phyloP scores from a whole-genome alignment of 2,113 vertebrate genomes.

The Neolamprologus tretocephalus region DNA sequence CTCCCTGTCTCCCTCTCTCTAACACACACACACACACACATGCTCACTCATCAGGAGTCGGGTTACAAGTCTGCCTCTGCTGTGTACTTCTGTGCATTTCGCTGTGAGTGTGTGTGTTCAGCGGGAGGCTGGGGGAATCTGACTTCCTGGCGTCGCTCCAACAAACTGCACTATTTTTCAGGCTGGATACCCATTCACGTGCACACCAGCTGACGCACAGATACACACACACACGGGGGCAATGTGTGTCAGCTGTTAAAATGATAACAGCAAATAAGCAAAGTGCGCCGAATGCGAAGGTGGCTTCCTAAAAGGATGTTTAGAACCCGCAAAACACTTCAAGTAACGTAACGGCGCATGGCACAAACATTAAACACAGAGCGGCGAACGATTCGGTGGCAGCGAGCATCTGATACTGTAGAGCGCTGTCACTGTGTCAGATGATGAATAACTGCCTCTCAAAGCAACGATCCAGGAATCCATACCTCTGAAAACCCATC shows the following conservation, averaged over 20 bases:
- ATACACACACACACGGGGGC: neutral
- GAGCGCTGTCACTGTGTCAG: neutral
- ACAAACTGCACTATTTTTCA: conserved; percentile 35
- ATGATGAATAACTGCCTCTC: neutral
- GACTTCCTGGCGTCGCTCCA: conserved; percentile 42
- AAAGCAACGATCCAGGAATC: neutral
- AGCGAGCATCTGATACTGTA: neutral
- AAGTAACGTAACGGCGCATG: neutral
- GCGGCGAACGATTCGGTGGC: neutral
- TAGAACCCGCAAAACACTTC: neutral
- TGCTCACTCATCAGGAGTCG: conserved; percentile 33
- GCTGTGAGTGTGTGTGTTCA: conserved; percentile 4
- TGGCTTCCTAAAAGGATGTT: neutral
- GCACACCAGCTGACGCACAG: neutral
- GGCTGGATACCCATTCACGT: neutral
- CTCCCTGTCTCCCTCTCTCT: neutral
- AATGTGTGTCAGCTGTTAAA: neutral
- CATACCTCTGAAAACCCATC: neutral
- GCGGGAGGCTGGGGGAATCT: conserved; percentile 2
- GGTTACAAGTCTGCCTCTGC: conserved; percentile 38
- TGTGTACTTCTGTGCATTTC: conserved; percentile 4
- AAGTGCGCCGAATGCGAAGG: neutral
- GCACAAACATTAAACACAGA: neutral
- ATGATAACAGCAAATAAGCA: neutral
- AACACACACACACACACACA: neutral